These are phyloP conservation scores for Coturnix japonica DNA, from an alignment of 2,113 vertebrate species.

Conservation along the genomic window DNA sequence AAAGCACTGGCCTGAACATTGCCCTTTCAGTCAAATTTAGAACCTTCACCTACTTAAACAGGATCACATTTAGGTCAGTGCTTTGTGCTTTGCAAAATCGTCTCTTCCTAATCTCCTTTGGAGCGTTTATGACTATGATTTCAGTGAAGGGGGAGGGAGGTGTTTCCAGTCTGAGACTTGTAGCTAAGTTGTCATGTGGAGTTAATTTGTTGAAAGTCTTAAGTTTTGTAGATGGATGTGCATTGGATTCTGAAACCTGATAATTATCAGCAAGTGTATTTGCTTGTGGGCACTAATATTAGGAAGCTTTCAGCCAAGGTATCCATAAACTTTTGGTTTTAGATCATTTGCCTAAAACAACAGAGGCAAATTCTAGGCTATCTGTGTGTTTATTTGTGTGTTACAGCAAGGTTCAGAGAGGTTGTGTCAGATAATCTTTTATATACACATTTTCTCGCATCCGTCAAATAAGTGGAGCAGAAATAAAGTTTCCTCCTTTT, in stretches of 20 bases:
- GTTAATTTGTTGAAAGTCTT: constrained; percentile 33
- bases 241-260: neutral
- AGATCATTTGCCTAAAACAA: neutral
- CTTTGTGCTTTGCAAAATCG: neutral
- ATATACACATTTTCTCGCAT: neutral
- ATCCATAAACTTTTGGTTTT: neutral
- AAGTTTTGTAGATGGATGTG: neutral
- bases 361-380: neutral
- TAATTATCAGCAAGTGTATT: neutral
- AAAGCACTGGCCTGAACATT: neutral
- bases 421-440: constrained; percentile 34
- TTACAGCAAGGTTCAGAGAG: constrained; percentile 14
- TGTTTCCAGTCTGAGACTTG: constrained; percentile 36
- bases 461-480: constrained; percentile 33
- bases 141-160: neutral
- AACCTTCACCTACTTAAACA: neutral
- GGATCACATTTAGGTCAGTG: constrained; percentile 43
- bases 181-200: constrained; percentile 5
- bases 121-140: constrained; percentile 37
- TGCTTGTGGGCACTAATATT: neutral
- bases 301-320: neutral
- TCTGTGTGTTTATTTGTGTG: neutral
- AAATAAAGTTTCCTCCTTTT: constrained; percentile 2
- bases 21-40: constrained; percentile 33
- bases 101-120: neutral